phyloP scores from a whole-genome alignment of 2,113 vertebrate species.

The Bujurquina vittata region DNA sequence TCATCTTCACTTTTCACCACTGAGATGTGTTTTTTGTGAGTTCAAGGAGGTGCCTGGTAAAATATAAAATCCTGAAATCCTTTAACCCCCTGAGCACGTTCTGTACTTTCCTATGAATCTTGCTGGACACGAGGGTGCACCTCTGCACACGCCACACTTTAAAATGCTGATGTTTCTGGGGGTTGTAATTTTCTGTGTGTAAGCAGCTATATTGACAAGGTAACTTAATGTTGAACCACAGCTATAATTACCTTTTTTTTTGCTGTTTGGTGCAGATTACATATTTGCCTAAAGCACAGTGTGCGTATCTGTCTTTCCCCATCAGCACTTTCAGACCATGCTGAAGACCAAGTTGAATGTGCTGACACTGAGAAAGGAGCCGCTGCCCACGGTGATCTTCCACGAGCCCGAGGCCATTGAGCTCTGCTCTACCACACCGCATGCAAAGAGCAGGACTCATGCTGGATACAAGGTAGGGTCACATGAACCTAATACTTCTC shows the following conservation, averaged over 20 bases:
- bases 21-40: background rate
- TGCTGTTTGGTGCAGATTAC: background rate
- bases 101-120: background rate
- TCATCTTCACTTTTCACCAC: conserved; percentile 23
- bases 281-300: conserved; percentile 10
- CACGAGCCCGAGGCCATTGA: conserved; percentile 98
- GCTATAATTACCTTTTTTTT: background rate
- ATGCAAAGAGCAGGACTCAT: conserved; percentile 88
- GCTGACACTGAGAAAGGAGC: conserved; percentile 95
- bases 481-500: conserved; percentile 50
- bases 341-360: conserved; percentile 98
- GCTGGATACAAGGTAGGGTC: conserved; percentile 93
- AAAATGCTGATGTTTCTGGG: background rate
- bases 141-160: background rate
- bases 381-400: conserved; percentile 95
- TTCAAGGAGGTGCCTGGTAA: background rate
- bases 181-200: background rate
- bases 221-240: background rate
- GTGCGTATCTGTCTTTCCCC: conserved; percentile 39
- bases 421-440: conserved; percentile 91
- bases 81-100: background rate
- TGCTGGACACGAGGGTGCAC: background rate
- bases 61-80: background rate
- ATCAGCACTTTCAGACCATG: conserved; percentile 99
- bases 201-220: background rate